Conservation (phyloP, 2,797 vertebrate genomes). For the Lagodon rhomboides region DNA sequence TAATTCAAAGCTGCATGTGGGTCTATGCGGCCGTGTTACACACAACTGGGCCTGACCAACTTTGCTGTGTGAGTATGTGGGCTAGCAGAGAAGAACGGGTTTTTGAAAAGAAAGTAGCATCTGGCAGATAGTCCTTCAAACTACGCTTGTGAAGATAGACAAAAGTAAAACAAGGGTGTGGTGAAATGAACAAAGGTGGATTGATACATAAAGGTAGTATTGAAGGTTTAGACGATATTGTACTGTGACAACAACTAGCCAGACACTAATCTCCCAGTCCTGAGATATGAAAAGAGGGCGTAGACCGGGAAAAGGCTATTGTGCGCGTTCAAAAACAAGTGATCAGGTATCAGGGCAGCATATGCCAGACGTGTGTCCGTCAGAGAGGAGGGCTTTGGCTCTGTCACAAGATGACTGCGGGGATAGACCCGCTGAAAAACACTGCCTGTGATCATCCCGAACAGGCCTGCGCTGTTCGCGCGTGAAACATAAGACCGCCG, state of each 20-base stretch:
- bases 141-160: constrained; percentile 12
- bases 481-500: constrained; percentile 65
- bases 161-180: constrained; percentile 46
- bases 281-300: constrained; percentile 64
- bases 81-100: constrained; percentile 3
- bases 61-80: not conserved
- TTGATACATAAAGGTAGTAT: constrained; percentile 22
- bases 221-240: constrained; percentile 20
- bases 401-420: constrained; percentile 46
- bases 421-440: constrained; percentile 25
- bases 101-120: constrained; percentile 41
- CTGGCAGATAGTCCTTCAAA: constrained; percentile 47
- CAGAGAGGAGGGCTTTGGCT: constrained; percentile 54
- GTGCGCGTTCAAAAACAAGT: constrained; percentile 77
- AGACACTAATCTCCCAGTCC: constrained; percentile 15
- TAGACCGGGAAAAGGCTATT: constrained; percentile 62
- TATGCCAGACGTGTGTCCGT: constrained; percentile 83
- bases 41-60: too few relatives aligned
- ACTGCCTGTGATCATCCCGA: constrained; percentile 54
- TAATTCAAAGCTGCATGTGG: too few relatives aligned
- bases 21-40: too few relatives aligned
- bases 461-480: constrained; percentile 40
- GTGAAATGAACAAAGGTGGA: constrained; percentile 2
- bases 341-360: constrained; percentile 84
- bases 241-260: constrained; percentile 21